Conservation (phyloP, 2,113 vertebrate species). For the Uropsilus gracilis region DNA sequence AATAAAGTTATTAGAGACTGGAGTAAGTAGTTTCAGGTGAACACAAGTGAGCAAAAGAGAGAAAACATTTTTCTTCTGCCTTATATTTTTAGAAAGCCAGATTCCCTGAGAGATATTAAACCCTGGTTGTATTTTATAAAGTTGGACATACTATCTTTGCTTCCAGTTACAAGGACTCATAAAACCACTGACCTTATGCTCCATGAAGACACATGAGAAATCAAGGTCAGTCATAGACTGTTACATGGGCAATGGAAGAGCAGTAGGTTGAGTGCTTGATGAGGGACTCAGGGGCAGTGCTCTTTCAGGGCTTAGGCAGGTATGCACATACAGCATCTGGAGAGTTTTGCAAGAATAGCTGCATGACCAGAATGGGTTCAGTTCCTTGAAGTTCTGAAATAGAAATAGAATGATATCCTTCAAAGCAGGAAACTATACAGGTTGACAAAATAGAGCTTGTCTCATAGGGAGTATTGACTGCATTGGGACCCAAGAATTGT, state of each 20-base stretch:
- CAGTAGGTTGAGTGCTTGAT: background rate
- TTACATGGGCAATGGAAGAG: background rate
- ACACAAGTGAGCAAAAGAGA: background rate
- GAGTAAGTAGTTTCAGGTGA: background rate
- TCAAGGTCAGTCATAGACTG: background rate
- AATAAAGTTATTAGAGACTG: background rate
- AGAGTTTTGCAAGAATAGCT: background rate
- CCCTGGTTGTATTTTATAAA: constrained; percentile 5
- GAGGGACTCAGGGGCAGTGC: background rate
- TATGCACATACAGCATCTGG: background rate
- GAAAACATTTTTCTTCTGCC: background rate
- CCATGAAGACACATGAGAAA: background rate
- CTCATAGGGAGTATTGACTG: background rate
- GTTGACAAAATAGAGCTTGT: background rate
- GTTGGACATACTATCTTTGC: background rate
- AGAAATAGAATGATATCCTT: background rate
- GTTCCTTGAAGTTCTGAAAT: background rate
- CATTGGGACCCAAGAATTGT: background rate
- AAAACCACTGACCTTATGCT: background rate
- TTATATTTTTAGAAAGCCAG: background rate
- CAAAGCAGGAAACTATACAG: background rate
- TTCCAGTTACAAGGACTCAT: background rate
- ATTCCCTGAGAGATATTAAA: background rate
- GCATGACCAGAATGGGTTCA: background rate
- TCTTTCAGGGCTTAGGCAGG: background rate